phyloP scores from a whole-genome alignment of 2,888 invertebrate genomes.

The Drosophila conformis region DNA sequence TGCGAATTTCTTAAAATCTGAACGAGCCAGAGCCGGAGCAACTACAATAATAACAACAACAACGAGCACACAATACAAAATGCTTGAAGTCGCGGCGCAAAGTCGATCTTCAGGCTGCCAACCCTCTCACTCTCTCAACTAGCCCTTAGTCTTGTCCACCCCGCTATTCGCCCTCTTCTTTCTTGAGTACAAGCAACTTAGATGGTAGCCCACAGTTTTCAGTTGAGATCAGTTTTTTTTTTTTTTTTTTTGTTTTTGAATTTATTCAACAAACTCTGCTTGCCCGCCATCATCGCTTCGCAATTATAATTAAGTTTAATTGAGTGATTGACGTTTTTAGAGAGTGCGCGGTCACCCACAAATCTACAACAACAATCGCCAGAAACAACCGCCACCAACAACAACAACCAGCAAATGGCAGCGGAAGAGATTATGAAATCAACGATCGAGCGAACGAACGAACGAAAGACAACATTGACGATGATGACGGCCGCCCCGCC shows the following conservation, averaged over 20 bases:
- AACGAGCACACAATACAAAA: constrained; percentile 21
- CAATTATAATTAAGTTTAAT: constrained; percentile 84
- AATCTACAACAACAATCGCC: constrained; percentile 61
- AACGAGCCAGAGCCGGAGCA: constrained; percentile 51
- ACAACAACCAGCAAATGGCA: constrained; percentile 48
- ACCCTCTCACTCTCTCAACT: not conserved
- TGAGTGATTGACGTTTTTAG: constrained; percentile 85
- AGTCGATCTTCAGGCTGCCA: constrained; percentile 19
- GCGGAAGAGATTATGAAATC: constrained; percentile 76
- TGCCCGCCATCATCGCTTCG: constrained; percentile 82
- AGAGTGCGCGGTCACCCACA: constrained; percentile 80
- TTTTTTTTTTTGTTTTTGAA: constrained; percentile 21
- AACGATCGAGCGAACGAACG: constrained; percentile 50
- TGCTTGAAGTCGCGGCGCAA: constrained; percentile 30
- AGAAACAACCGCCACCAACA: constrained; percentile 26
- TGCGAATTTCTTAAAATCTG: constrained; percentile 78
- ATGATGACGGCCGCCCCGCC: constrained; percentile 53
- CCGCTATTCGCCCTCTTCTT: not conserved
- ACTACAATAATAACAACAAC: constrained; percentile 14
- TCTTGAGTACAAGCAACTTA: not conserved
- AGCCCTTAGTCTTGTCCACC: constrained; percentile 34
- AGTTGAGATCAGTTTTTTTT: not conserved
- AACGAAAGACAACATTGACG: constrained; percentile 43
- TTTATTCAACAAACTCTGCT: constrained; percentile 59
- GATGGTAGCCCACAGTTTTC: constrained; percentile 13